phyloP scores from a whole-genome alignment of 2,888 invertebrate species.

The Rosalia funebris region DNA sequence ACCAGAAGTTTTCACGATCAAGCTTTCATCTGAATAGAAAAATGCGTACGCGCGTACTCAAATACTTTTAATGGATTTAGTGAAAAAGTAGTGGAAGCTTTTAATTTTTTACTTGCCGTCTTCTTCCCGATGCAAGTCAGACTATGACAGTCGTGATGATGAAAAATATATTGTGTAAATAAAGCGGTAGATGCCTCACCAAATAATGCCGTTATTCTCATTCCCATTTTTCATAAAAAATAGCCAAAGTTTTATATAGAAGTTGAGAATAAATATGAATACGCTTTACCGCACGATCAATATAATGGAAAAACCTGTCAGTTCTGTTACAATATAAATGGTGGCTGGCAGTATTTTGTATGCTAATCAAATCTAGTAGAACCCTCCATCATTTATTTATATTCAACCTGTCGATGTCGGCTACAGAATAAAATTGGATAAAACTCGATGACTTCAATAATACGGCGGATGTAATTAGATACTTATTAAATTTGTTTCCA shows the following conservation, averaged over 20 bases:
- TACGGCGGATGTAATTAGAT: not conserved
- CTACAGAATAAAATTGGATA: not conserved
- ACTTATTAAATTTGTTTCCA: not conserved
- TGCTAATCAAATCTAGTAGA: conserved; percentile 3
- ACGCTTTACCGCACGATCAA: not conserved
- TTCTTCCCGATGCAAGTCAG: no score
- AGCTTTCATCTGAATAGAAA: no score
- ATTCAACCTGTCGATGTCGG: not conserved
- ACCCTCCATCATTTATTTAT: conserved; percentile 4
- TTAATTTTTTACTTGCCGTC: no score
- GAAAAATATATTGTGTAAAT: not conserved
- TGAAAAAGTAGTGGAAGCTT: no score
- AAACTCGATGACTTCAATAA: not conserved
- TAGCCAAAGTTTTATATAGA: not conserved
- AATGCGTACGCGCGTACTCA: no score
- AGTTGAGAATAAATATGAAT: conserved; percentile 2
- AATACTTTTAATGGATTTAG: no score
- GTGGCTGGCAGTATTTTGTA: conserved; percentile 1
- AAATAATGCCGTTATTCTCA: not conserved
- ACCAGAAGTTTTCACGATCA: no score
- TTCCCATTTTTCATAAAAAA: not conserved
- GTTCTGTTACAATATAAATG: conserved; percentile 2
- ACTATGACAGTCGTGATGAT: no score
- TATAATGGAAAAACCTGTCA: conserved; percentile 4
- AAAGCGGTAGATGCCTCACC: not conserved